These are phyloP conservation scores for Alligator sinensis DNA, from an alignment of 2,113 vertebrate species.

Conservation along the genomic window DNA sequence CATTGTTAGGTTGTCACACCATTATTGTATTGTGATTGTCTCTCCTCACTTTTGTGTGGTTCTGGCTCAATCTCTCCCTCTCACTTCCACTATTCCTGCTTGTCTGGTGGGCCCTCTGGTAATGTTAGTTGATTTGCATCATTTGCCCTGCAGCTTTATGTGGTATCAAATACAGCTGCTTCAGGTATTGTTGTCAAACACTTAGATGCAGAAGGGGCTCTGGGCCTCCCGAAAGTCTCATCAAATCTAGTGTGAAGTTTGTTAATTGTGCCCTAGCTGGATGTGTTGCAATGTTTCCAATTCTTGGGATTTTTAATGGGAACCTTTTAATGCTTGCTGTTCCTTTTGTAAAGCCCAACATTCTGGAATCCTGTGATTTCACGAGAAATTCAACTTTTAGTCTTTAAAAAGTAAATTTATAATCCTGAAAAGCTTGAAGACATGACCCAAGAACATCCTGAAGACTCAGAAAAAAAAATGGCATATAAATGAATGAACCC, in stretches of 20 bases:
- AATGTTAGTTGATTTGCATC: neutral
- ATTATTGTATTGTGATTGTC: neutral
- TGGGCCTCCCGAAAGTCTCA: neutral
- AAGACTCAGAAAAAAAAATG: neutral
- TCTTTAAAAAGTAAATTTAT: neutral
- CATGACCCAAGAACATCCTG: neutral
- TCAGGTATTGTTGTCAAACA: neutral
- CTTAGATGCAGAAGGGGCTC: neutral
- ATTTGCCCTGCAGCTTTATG: neutral
- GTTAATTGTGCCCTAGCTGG: conserved; percentile 4
- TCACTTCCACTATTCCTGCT: neutral
- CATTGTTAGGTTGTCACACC: neutral
- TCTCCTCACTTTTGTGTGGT: neutral
- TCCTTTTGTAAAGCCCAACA: neutral
- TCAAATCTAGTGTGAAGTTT: neutral
- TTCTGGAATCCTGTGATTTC: neutral
- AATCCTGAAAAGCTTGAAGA: neutral
- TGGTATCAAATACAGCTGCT: neutral
- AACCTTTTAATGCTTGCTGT: neutral
- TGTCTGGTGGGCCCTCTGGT: neutral
- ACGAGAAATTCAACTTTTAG: neutral
- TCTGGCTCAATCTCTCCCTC: neutral
- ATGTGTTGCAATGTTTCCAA: neutral
- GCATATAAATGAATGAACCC: neutral
- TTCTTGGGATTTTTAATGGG: neutral